Evolutionary conservation across 2,888 invertebrate genomes (phyloP).

Genomic region (Eretmocerus hayati): DNA sequence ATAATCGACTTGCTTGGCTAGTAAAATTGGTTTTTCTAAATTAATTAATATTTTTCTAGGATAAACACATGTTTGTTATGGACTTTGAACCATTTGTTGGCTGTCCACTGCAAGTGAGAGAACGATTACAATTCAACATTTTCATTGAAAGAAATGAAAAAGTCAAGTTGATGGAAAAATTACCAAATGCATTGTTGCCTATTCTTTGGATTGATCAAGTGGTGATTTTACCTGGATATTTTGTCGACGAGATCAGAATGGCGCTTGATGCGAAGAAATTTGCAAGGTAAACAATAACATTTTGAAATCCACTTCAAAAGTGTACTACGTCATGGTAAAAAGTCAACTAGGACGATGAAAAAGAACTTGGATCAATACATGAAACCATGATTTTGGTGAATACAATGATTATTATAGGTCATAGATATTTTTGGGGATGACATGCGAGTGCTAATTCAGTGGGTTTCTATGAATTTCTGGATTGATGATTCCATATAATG

Average conservation of each 20-base stretch:
- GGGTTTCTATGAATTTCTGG: too few relatives aligned
- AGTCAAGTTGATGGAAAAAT: constrained; percentile 58
- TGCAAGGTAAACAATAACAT: constrained; percentile 26
- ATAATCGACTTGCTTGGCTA: too few relatives aligned
- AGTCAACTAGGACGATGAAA: too few relatives aligned
- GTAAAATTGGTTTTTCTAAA: too few relatives aligned
- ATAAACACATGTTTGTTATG: constrained; percentile 67
- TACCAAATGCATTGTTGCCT: constrained; percentile 61
- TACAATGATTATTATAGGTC: too few relatives aligned
- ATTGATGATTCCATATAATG: too few relatives aligned
- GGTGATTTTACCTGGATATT: constrained; percentile 30
- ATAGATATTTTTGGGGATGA: too few relatives aligned
- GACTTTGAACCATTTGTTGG: constrained; percentile 76
- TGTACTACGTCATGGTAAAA: background rate
- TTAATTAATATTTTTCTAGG: constrained; percentile 24
- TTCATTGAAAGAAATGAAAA: constrained; percentile 59
- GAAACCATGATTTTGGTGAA: too few relatives aligned
- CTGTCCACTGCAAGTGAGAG: constrained; percentile 64
- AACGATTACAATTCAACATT: constrained; percentile 69
- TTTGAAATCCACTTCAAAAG: background rate
- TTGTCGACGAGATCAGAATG: constrained; percentile 32
- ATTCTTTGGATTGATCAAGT: constrained; percentile 78
- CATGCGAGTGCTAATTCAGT: too few relatives aligned
- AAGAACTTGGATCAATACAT: too few relatives aligned
- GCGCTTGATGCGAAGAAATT: constrained; percentile 18